Evolutionary conservation across 1,140 invertebrate species (phyloP).

Genomic region (Subanguina moxae): DNA sequence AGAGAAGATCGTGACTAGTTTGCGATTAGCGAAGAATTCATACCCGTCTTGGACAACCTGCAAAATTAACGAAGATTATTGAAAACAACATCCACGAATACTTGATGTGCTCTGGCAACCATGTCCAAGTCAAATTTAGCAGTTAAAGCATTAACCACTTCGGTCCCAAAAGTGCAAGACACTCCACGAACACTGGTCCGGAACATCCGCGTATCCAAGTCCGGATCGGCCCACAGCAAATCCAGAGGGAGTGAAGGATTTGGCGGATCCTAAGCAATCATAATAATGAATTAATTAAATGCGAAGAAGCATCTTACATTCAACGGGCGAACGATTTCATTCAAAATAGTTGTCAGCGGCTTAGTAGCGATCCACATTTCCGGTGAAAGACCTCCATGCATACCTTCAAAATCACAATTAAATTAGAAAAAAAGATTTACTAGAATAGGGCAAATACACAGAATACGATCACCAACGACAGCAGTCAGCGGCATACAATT

Average conservation of each 20-base stretch:
- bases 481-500: conserved; percentile 66
- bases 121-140: neutral
- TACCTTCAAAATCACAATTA: neutral
- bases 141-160: no score
- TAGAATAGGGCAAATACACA: conserved; percentile 66
- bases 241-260: conserved; percentile 27
- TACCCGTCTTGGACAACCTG: no score
- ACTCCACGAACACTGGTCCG: conserved; percentile 10
- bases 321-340: neutral
- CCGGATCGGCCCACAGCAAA: conserved; percentile 26
- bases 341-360: neutral
- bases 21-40: no score
- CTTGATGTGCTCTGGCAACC: neutral
- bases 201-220: neutral
- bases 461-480: conserved; percentile 79
- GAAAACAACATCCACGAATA: no score
- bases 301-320: neutral
- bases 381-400: neutral
- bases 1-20: no score
- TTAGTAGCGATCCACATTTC: neutral
- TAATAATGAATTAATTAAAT: conserved; percentile 1
- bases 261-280: conserved; percentile 20
- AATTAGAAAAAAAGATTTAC: neutral
- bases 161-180: conserved; percentile 5
- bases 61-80: no score